These are phyloP conservation scores for Drosophila hydei DNA, from an alignment of 1,140 invertebrate species.

Conservation along the genomic window DNA sequence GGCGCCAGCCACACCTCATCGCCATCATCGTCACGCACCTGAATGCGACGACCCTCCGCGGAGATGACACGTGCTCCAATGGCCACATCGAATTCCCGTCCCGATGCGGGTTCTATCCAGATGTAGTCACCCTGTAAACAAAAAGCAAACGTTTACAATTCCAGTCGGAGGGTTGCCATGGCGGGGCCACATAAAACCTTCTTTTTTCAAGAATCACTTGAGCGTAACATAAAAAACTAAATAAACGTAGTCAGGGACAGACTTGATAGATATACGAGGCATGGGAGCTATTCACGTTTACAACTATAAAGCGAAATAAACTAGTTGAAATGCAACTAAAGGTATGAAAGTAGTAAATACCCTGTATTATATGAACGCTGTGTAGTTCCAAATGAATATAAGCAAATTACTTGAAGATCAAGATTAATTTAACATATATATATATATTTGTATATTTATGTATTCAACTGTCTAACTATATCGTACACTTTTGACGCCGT, in stretches of 20 bases:
- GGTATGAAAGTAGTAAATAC: background rate
- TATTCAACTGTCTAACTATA: too few species aligned
- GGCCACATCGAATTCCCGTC: constrained; percentile 97
- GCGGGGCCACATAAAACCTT: constrained; percentile 25
- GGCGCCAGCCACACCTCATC: constrained; percentile 98
- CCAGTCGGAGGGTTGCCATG: constrained; percentile 55
- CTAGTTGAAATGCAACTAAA: background rate
- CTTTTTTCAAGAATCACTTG: constrained; percentile 62
- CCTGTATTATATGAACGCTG: background rate
- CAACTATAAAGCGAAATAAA: background rate
- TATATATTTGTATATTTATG: background rate
- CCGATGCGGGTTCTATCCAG: constrained; percentile 98
- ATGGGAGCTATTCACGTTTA: constrained; percentile 25
- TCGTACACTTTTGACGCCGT: too few species aligned
- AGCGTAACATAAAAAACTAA: constrained; percentile 60
- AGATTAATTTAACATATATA: too few species aligned
- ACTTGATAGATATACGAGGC: constrained; percentile 35
- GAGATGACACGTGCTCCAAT: constrained; percentile 98
- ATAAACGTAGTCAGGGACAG: constrained; percentile 55
- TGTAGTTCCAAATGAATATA: background rate
- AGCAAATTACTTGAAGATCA: too few species aligned
- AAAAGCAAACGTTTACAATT: constrained; percentile 55
- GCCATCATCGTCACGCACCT: constrained; percentile 97
- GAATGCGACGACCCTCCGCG: constrained; percentile 96
- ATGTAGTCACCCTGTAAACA: constrained; percentile 93